These are phyloP conservation scores for Narcine bancroftii DNA, from an alignment of 2,113 vertebrate species.

Conservation along the genomic window DNA sequence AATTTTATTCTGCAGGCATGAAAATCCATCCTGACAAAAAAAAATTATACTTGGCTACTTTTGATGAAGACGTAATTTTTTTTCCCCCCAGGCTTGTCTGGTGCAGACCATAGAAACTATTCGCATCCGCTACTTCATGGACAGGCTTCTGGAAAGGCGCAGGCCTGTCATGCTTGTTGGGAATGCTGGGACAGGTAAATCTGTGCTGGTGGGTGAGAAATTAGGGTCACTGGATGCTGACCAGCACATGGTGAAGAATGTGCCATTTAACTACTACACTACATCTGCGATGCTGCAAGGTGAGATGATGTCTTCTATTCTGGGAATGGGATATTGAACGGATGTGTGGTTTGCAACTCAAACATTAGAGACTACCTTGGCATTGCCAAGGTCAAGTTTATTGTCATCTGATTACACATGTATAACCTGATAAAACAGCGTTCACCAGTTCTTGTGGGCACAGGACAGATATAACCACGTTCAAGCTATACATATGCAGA, in stretches of 20 bases:
- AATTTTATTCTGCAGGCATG: not conserved
- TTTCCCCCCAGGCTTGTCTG: conserved; percentile 71
- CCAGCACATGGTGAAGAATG: conserved; percentile 71
- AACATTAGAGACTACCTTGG: too few relatives aligned
- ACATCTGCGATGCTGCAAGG: conserved; percentile 91
- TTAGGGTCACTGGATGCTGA: conserved; percentile 65
- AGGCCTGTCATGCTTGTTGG: conserved; percentile 85
- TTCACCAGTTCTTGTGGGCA: too few relatives aligned
- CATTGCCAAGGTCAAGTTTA: not conserved
- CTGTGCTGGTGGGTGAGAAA: conserved; percentile 74
- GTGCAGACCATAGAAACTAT: conserved; percentile 82
- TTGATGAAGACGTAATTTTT: not conserved
- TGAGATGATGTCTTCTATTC: conserved; percentile 45
- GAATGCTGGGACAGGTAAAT: conserved; percentile 76
- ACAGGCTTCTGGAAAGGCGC: conserved; percentile 60
- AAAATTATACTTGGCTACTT: not conserved
- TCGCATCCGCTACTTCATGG: conserved; percentile 74
- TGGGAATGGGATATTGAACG: not conserved
- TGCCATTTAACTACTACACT: conserved; percentile 90
- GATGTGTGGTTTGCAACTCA: not conserved
- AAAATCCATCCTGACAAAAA: not conserved
- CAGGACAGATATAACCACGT: too few relatives aligned
- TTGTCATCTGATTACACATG: too few relatives aligned
- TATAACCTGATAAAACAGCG: too few relatives aligned
- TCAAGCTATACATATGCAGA: too few relatives aligned